Percentiles rank a stretch among this genome's conserved stretches.
Conservation (phyloP, 2,888 invertebrate species). For the Empis stercorea region DNA sequence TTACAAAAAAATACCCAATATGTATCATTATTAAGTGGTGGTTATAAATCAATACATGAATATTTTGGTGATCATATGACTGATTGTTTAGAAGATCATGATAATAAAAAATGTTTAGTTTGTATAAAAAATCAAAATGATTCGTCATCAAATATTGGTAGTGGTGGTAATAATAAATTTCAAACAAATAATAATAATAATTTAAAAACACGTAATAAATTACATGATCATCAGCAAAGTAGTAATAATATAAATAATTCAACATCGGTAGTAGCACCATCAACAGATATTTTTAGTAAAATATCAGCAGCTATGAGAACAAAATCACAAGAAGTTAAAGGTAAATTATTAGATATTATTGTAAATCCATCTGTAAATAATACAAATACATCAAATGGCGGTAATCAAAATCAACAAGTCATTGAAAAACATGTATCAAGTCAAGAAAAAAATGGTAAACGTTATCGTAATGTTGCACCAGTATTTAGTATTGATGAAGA, state of each 20-base stretch:
- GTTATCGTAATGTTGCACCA: constrained; percentile 79
- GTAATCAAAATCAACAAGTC: constrained; percentile 20
- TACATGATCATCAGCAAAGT: constrained; percentile 11
- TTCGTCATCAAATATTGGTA: not conserved
- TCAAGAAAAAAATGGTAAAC: constrained; percentile 69
- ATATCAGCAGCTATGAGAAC: constrained; percentile 77
- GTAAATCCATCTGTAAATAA: constrained; percentile 53
- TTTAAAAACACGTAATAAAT: constrained; percentile 26
- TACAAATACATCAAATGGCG: not conserved
- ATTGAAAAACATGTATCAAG: constrained; percentile 74
- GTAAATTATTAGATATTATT: constrained; percentile 83
- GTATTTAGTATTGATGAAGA: constrained; percentile 94
- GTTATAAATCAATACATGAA: constrained; percentile 74
- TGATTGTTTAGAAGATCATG: constrained; percentile 75
- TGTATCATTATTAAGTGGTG: constrained; percentile 84
- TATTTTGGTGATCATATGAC: constrained; percentile 70
- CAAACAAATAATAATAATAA: not conserved
- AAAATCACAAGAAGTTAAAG: constrained; percentile 85
- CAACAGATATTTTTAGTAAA: constrained; percentile 60
- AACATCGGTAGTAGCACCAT: constrained; percentile 17
- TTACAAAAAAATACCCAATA: constrained; percentile 86
- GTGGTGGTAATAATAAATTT: too few relatives aligned
- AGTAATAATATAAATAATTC: constrained; percentile 6
- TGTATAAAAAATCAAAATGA: constrained; percentile 47
- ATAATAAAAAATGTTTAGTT: constrained; percentile 64